Evolutionary conservation across 1,140 invertebrate species (phyloP).

Genomic region (Ericerus pela): DNA sequence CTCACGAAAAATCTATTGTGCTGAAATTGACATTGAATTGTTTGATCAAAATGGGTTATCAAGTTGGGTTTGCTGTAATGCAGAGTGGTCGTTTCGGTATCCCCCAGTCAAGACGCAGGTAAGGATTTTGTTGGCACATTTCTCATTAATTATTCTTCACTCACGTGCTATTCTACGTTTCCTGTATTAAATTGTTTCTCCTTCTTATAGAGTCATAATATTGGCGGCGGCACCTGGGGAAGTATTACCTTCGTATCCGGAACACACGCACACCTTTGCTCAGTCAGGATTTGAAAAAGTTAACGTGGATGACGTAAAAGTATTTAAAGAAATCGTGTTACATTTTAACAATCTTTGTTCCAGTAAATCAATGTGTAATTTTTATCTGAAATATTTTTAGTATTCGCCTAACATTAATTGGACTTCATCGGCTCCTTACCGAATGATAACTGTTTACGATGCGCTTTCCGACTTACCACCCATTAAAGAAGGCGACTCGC

Average conservation of each 20-base stretch:
- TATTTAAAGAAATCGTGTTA: conserved; percentile 22
- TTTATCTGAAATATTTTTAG: conserved; percentile 25
- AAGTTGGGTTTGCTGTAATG: conserved; percentile 70
- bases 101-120: conserved; percentile 63
- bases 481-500: conserved; percentile 55
- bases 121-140: conserved; percentile 18
- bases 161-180: neutral
- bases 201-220: conserved; percentile 53
- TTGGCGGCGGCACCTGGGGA: conserved; percentile 69
- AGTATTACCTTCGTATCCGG: conserved; percentile 60
- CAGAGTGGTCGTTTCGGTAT: conserved; percentile 79
- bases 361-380: neutral
- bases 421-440: conserved; percentile 47
- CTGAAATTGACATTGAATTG: conserved; percentile 65
- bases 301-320: conserved; percentile 54
- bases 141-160: neutral
- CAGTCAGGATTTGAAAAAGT: conserved; percentile 52
- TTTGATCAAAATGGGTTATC: conserved; percentile 70
- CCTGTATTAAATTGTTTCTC: neutral
- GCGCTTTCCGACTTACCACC: conserved; percentile 67
- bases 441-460: conserved; percentile 62
- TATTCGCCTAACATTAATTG: conserved; percentile 36
- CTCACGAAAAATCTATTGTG: conserved; percentile 63
- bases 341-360: neutral
- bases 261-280: conserved; percentile 65